Evolutionary conservation across 1,140 invertebrate species (phyloP), one percentile per base, ranked within the genome.

Genomic region (Nasonia longicornis): DNA sequence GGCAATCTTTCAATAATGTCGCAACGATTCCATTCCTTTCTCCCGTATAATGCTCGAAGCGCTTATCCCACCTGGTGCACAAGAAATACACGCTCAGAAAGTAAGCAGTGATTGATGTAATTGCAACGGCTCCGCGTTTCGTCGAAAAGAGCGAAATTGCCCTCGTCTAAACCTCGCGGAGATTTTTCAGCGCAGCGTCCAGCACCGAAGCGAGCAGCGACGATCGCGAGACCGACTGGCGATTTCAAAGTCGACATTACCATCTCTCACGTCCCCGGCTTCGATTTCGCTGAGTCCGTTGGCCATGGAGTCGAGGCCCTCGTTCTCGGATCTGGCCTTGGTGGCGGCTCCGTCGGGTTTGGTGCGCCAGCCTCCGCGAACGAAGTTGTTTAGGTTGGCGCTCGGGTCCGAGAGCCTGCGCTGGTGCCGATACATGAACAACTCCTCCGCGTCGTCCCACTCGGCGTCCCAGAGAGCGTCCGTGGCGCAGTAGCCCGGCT

Each of bases 341-440:
- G 90, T 89, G 72, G 91, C 92, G 0, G 87, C 91, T 74, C 90
- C 92, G 83, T 89, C 90, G 8, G 90, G 89, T 84, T 93, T 93
- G 2, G 94, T 94, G 85, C 94, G 93, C 95, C 95, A 96, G 0
- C 95, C 95, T 80, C 96, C 95, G 48, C 96, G 93, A 12, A 96
- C 94, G 87, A 96, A 98, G 86, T 95, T 96, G 87, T 96, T 96
- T n/a, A 98, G 91, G 90, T 97, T 98, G 20, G 96, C 95, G 89
- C 96, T 98, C 3, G 97, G 97, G 91, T 99, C 97, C 87, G 97
- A 98, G 83, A 98, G 93, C 64, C 97, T 93, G 74, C 97, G 93
- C 91, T 98, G 95, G 83, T 93, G 94, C 20, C 95, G 92, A 86
- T 95, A 96, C 81, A 95, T 92, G 89, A 95, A 96, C 88, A 96